Evolutionary conservation across 64 coral and sea anemone species (phyloP).

Genomic region (Pachyseris speciosa): DNA sequence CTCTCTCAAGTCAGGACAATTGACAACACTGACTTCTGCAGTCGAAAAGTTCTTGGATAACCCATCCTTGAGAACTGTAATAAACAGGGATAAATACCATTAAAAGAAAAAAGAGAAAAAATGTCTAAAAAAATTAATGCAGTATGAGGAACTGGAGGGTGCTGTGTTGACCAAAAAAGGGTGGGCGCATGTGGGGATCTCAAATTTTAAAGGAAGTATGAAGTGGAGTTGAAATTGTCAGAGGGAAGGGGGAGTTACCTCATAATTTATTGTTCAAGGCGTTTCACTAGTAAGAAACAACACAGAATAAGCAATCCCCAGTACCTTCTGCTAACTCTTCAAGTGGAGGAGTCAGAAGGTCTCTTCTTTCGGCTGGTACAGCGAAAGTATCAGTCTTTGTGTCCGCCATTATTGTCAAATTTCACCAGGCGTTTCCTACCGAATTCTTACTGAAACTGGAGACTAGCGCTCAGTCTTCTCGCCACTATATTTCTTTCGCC

Average conservation of each 20-base stretch:
- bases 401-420: slow-evolving; percentile 2
- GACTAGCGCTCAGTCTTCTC: neutral
- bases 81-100: neutral
- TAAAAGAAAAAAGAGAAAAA: neutral
- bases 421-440: slow-evolving; percentile 9
- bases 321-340: slow-evolving; percentile 87
- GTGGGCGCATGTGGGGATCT: no score
- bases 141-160: no score
- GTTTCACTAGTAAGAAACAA: no score
- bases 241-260: no score
- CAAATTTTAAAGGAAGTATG: no score
- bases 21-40: slow-evolving; percentile 86
- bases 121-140: no score
- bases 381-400: neutral
- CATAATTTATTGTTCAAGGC: no score
- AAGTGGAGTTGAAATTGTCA: no score
- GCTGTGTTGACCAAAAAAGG: no score
- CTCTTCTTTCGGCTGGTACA: slow-evolving; percentile 69
- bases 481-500: neutral
- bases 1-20: slow-evolving; percentile 84
- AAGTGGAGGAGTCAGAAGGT: slow-evolving; percentile 71
- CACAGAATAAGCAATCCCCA: neutral
- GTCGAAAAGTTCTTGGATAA: slow-evolving; percentile 85
- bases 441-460: neutral
- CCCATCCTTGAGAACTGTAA: slow-evolving; percentile 81